Base-by-base conservation (phyloP, 2,113 vertebrate genomes). In the Myiopsitta monachus region DNA sequence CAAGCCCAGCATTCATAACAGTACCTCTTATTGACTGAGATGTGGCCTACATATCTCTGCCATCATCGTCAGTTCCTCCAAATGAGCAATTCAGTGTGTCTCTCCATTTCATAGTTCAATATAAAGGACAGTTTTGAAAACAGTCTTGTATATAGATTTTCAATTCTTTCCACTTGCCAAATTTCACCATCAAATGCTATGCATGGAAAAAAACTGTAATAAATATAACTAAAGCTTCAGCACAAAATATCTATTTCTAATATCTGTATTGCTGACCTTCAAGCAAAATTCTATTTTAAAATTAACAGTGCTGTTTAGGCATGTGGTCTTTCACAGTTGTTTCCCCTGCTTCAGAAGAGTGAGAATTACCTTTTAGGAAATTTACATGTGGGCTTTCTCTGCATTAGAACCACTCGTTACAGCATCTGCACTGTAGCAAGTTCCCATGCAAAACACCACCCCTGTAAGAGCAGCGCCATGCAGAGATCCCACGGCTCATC, bases 391-490 rank as follows among this genome's bases (percentile, higher is more conserved):
- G 49, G 33, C 39, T 41, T 75, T 57, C 24, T 38, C n/a, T 80
- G 51, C 67, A 41, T 36, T 49, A 57, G 69, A 76, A 66, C 44
- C 41, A 30, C 36, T 54, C 6, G 0, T 26, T 66, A 54, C n/a
- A 76, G 23, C 54, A n/a, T 4, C 47, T 23, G 7, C 36, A 28
- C 6, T 46, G 49, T 7, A 83, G 33, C 43, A 76, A 8, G 6
- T 11, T 51, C 41, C 57, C 38, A 26, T 4, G 33, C 30, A n/a
- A 85, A 61, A 59, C 22, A 23, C n/a, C 46, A 38, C 14, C 22
- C 11, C 61, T 30, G 27, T 21, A 72, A 72, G 23, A 0, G 0
- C 14, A 36, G 38, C 4, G 18, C 44, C 38, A 59, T 0, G n/a
- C 30, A 26, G 28, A 30, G 39, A 15, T 18, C 19, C 43, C 43